These are phyloP conservation scores for Bombus pascuorum DNA, from an alignment of 1,140 invertebrate genomes.

Conservation along the genomic window DNA sequence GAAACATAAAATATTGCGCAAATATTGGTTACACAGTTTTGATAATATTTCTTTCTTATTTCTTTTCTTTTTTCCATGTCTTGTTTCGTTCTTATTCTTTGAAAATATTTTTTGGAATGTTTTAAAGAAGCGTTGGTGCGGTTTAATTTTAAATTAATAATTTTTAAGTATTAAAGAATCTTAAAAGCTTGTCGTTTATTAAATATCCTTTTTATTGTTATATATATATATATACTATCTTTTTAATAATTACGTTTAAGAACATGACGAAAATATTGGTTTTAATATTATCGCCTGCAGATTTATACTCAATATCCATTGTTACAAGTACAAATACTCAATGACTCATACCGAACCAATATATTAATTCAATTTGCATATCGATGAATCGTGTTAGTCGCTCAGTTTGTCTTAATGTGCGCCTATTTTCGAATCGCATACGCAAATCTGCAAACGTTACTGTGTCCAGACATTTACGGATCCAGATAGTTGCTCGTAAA, in stretches of 20 bases:
- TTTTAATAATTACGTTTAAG: not conserved
- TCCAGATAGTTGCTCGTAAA: not conserved
- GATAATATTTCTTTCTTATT: not conserved
- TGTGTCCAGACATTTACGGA: not conserved
- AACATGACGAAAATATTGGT: not conserved
- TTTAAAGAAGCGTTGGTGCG: not conserved
- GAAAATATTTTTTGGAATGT: not conserved
- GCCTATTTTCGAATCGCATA: not conserved
- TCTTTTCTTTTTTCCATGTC: not conserved
- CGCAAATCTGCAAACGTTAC: not conserved
- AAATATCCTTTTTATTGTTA: no score
- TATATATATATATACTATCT: no score
- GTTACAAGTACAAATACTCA: no score
- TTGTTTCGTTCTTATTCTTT: not conserved
- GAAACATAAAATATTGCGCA: no score
- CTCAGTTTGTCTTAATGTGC: not conserved
- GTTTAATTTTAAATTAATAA: not conserved
- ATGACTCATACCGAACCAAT: no score
- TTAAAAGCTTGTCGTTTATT: no score
- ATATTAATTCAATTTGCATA: not conserved
- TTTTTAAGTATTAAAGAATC: no score
- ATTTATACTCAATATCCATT: no score
- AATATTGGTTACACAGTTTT: not conserved
- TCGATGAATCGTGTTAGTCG: not conserved
- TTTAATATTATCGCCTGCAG: not conserved